Evolutionary conservation across 2,888 invertebrate species (phyloP).

Genomic region (Xestia sexstrigata): DNA sequence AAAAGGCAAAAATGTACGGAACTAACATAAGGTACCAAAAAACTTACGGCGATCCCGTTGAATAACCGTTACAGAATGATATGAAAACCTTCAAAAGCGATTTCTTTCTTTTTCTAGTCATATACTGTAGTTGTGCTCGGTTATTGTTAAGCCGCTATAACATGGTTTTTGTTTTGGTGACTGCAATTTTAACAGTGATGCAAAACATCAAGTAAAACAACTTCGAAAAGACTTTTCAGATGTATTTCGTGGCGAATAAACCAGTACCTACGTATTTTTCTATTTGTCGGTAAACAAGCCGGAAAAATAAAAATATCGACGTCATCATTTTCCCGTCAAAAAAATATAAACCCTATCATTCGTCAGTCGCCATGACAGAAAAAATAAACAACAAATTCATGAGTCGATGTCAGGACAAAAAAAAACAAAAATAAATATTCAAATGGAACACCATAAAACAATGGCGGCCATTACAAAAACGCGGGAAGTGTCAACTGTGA

Average conservation of each 20-base stretch:
- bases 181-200: background rate
- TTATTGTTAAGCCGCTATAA: background rate
- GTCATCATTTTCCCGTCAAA: slow-evolving; percentile 5
- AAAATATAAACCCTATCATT: slow-evolving; percentile 5
- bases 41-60: background rate
- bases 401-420: background rate
- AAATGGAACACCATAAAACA: slow-evolving; percentile 52
- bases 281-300: background rate
- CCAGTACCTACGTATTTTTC: background rate
- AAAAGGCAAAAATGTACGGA: too few relatives aligned
- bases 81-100: background rate
- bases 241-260: too few relatives aligned
- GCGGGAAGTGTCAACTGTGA: slow-evolving; percentile 54
- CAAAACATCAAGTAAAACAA: background rate
- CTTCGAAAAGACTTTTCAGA: background rate
- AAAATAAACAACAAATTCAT: slow-evolving; percentile 12
- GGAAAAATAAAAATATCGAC: slow-evolving; percentile 1
- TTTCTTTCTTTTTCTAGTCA: background rate
- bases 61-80: background rate
- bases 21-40: background rate
- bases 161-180: background rate
- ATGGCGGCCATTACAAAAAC: slow-evolving; percentile 51
- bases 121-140: background rate
- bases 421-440: slow-evolving; percentile 34
- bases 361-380: slow-evolving; percentile 9